Conservation (phyloP, 2,113 vertebrate species). For the Cephalopterus ornatus region DNA sequence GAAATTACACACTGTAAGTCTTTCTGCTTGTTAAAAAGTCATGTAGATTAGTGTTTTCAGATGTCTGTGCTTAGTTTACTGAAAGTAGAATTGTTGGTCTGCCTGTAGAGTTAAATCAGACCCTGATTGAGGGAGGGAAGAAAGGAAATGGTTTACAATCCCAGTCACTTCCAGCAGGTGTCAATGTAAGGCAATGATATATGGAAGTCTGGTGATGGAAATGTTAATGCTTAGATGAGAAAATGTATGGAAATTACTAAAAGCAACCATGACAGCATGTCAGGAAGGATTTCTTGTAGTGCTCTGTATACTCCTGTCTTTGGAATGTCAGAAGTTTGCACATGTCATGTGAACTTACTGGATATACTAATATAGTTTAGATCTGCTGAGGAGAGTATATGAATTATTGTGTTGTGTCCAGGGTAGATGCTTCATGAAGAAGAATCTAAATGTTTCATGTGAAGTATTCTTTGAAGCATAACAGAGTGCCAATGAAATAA, state of each 20-base stretch:
- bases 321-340: background rate
- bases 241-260: conserved; percentile 37
- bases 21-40: background rate
- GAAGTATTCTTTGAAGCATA: background rate
- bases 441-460: background rate
- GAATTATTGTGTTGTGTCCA: background rate
- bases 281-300: background rate
- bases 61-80: background rate
- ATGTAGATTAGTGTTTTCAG: background rate
- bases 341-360: background rate
- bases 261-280: background rate
- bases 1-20: background rate
- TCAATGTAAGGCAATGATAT: conserved; percentile 78
- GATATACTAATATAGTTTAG: background rate
- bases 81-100: background rate
- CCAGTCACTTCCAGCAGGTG: conserved; percentile 76
- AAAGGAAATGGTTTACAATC: conserved; percentile 19
- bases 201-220: conserved; percentile 18
- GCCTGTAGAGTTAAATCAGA: conserved; percentile 3
- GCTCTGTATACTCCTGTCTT: background rate
- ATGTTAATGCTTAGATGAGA: background rate
- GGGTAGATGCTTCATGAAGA: background rate
- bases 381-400: background rate
- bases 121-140: background rate
- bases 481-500: background rate